Conservation (phyloP, 2,888 invertebrate genomes). For the Drosophila helvetica region DNA sequence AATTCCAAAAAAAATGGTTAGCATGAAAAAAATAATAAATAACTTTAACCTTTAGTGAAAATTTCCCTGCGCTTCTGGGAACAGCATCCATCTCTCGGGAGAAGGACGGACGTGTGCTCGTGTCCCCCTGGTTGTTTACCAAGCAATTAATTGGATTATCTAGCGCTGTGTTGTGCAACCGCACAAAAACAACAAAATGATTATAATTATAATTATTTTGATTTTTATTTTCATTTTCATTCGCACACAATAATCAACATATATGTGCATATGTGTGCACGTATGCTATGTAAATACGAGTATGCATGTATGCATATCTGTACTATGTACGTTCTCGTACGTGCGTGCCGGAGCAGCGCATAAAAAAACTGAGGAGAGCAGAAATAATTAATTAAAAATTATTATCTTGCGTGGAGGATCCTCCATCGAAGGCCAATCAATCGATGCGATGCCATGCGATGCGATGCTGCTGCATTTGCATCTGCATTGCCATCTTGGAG, state of each 20-base stretch:
- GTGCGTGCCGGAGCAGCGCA: no score
- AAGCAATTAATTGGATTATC: slow-evolving; percentile 71
- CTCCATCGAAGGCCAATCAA: slow-evolving; percentile 47
- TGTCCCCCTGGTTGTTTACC: slow-evolving; percentile 35
- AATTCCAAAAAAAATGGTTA: no score
- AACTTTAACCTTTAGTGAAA: no score
- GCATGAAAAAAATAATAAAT: no score
- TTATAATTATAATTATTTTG: slow-evolving; percentile 44
- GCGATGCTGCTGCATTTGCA: slow-evolving; percentile 5
- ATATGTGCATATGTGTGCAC: neutral
- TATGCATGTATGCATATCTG: neutral
- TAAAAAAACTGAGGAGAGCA: neutral
- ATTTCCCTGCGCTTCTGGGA: neutral
- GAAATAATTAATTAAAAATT: slow-evolving; percentile 46
- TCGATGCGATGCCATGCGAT: slow-evolving; percentile 27
- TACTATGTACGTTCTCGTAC: neutral
- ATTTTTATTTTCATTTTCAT: slow-evolving; percentile 27
- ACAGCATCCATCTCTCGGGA: neutral
- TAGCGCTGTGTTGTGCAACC: slow-evolving; percentile 43
- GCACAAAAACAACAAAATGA: slow-evolving; percentile 19
- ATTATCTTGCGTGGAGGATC: slow-evolving; percentile 37
- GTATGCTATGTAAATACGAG: neutral
- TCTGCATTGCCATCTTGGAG: slow-evolving; percentile 38
- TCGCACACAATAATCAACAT: neutral
- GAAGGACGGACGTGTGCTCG: slow-evolving; percentile 11